Conservation (phyloP, 2,113 vertebrate genomes). For the Narcine bancroftii region DNA sequence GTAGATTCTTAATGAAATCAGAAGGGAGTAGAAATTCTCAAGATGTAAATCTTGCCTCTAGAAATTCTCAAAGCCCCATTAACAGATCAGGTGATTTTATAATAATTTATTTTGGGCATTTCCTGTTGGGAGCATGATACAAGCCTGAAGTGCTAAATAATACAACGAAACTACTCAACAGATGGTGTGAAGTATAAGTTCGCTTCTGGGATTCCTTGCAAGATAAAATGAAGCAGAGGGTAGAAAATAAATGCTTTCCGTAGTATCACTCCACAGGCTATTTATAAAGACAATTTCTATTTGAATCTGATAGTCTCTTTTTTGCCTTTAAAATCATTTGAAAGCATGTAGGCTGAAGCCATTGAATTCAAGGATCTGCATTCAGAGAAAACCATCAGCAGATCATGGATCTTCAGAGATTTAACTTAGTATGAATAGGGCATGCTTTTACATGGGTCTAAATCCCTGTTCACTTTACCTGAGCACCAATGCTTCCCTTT, state of each 20-base stretch:
- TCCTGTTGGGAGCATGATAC: conserved; percentile 16
- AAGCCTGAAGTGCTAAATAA: conserved; percentile 51
- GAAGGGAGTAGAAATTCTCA: neutral
- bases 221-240: conserved; percentile 53
- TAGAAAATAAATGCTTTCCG: conserved; percentile 50
- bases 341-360: neutral
- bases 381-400: conserved; percentile 31
- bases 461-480: neutral
- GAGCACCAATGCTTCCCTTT: neutral
- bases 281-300: conserved; percentile 1
- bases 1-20: neutral
- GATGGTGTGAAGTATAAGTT: conserved; percentile 68
- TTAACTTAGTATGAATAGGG: neutral
- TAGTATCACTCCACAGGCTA: neutral
- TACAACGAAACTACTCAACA: conserved; percentile 70
- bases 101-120: conserved; percentile 16
- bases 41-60: neutral
- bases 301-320: neutral
- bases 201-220: conserved; percentile 68
- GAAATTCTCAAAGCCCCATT: neutral
- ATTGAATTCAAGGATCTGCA: conserved; percentile 18
- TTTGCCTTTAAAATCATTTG: neutral
- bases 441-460: neutral
- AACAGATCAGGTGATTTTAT: neutral
- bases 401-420: conserved; percentile 24